These are phyloP conservation scores for Escarpia spicata DNA, from an alignment of 2,888 invertebrate genomes.

Conservation along the genomic window DNA sequence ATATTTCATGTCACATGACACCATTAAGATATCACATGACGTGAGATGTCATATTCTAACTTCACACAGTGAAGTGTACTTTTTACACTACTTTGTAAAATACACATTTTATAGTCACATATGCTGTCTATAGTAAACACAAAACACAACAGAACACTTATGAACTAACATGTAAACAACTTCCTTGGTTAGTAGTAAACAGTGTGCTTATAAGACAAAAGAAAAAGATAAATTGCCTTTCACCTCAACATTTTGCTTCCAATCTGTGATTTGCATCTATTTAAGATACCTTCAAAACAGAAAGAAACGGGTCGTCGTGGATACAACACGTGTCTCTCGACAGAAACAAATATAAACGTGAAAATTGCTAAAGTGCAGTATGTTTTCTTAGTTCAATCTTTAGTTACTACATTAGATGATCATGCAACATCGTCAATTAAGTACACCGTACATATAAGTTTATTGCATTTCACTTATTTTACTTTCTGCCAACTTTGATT, in stretches of 20 bases:
- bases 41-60: too few species aligned
- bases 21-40: too few species aligned
- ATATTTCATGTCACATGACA: too few species aligned
- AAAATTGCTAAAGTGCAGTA: not conserved
- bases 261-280: constrained; percentile 77
- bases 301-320: not conserved
- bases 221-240: not conserved
- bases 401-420: not conserved
- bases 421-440: not conserved
- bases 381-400: not conserved
- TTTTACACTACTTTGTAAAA: not conserved
- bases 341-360: constrained; percentile 20
- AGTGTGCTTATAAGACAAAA: not conserved
- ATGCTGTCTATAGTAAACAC: not conserved
- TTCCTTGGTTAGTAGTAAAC: not conserved
- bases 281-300: constrained; percentile 69
- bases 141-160: not conserved
- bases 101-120: not conserved
- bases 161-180: not conserved
- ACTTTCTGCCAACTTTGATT: not conserved
- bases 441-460: not conserved
- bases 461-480: not conserved
- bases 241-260: constrained; percentile 76
- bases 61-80: not conserved
- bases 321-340: not conserved